These are phyloP conservation scores for Rhinoderma darwinii DNA, from an alignment of 2,113 vertebrate genomes.

Conservation along the genomic window DNA sequence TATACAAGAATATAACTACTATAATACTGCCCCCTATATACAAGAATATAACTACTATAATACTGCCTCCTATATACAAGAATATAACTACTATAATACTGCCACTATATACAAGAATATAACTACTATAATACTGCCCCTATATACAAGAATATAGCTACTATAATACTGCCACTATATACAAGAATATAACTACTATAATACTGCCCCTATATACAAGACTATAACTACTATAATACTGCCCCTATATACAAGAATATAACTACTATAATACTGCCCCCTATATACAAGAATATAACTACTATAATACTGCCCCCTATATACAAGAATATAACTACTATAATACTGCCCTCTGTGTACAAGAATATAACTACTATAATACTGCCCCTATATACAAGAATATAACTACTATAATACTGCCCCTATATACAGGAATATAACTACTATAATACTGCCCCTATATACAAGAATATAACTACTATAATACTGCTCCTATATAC, in stretches of 20 bases:
- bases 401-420: not conserved
- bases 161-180: not conserved
- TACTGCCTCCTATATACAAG: not conserved
- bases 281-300: not conserved
- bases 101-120: not conserved
- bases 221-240: not conserved
- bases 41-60: slow-evolving; percentile 1
- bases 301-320: not conserved
- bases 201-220: not conserved
- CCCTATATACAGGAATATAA: not conserved
- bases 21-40: not conserved
- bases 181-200: not conserved
- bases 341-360: not conserved
- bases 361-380: not conserved
- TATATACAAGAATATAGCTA: not conserved
- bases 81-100: no score
- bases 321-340: not conserved
- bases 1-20: slow-evolving; percentile 9
- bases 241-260: not conserved
- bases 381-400: not conserved
- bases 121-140: not conserved
- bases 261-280: not conserved
- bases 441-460: no score
- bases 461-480: not conserved
- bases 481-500: not conserved